Percentiles rank a stretch among this genome's conserved stretches.
Conservation (phyloP, 2,797 vertebrate species). For the Morus bassanus region DNA sequence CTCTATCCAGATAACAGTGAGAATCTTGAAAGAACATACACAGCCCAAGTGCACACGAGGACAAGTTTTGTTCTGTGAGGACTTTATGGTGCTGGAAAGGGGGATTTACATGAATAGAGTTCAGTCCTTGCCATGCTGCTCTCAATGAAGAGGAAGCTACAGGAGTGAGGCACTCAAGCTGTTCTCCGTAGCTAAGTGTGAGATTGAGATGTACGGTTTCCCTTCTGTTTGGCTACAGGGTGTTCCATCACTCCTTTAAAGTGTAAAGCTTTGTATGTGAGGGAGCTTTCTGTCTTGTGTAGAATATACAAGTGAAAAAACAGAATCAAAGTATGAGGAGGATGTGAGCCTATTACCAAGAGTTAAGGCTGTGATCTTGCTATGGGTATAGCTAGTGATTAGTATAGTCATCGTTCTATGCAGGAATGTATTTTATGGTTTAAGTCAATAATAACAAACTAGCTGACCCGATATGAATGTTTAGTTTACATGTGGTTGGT, state of each 20-base stretch:
- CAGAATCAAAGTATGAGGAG: neutral
- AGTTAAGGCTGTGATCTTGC: neutral
- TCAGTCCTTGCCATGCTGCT: neutral
- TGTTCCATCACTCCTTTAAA: neutral
- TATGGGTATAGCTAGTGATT: neutral
- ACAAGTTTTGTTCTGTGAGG: neutral
- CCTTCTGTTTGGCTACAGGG: neutral
- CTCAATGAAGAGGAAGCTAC: neutral
- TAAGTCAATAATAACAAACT: neutral
- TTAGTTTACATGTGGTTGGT: neutral
- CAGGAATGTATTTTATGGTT: neutral
- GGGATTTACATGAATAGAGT: neutral
- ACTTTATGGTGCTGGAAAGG: neutral
- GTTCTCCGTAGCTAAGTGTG: accelerated
- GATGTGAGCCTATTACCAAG: neutral
- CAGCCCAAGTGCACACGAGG: neutral
- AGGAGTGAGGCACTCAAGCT: neutral
- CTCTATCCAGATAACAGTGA: neutral
- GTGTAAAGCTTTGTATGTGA: neutral
- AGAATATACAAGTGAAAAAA: neutral
- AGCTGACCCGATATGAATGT: neutral
- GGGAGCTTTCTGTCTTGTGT: neutral
- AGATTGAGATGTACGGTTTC: neutral
- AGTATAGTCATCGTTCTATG: neutral
- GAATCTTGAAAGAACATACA: neutral